Percentiles rank a stretch among this genome's conserved stretches.
These are phyloP conservation scores for Tetanocera ferruginea DNA, from an alignment of 2,888 invertebrate species.

Conservation along the genomic window DNA sequence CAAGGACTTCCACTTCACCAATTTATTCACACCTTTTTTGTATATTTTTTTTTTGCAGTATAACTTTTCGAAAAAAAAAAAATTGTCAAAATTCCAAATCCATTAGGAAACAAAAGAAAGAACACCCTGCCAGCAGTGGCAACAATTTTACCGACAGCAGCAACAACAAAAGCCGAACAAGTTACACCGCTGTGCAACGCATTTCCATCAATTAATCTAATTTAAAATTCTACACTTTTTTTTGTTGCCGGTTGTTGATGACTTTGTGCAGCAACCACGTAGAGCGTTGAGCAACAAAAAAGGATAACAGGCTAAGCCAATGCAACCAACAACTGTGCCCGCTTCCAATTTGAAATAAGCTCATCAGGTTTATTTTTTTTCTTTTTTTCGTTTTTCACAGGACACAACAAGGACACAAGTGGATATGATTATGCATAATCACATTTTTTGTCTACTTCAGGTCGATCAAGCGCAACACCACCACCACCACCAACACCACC, in stretches of 20 bases:
- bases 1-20: neutral
- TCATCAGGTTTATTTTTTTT: slow-evolving; percentile 50
- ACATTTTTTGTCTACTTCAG: slow-evolving; percentile 51
- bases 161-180: slow-evolving; percentile 26
- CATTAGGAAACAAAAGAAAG: slow-evolving; percentile 3
- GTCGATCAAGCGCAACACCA: slow-evolving; percentile 50
- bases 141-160: slow-evolving; percentile 33
- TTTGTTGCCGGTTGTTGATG: slow-evolving; percentile 35
- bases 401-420: slow-evolving; percentile 49
- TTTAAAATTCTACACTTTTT: slow-evolving; percentile 57
- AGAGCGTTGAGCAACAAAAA: neutral
- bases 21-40: slow-evolving; percentile 23
- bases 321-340: slow-evolving; percentile 43
- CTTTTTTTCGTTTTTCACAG: neutral
- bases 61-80: neutral
- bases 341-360: slow-evolving; percentile 49
- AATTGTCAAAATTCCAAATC: slow-evolving; percentile 7
- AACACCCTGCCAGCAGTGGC: slow-evolving; percentile 29
- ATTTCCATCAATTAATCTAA: slow-evolving; percentile 68
- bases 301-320: slow-evolving; percentile 35
- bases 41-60: neutral
- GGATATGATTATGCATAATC: slow-evolving; percentile 56
- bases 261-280: slow-evolving; percentile 17
- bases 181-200: slow-evolving; percentile 46
- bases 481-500: neutral